These are phyloP conservation scores for Drosophila miranda DNA, from an alignment of 1,140 invertebrate genomes.

Conservation along the genomic window DNA sequence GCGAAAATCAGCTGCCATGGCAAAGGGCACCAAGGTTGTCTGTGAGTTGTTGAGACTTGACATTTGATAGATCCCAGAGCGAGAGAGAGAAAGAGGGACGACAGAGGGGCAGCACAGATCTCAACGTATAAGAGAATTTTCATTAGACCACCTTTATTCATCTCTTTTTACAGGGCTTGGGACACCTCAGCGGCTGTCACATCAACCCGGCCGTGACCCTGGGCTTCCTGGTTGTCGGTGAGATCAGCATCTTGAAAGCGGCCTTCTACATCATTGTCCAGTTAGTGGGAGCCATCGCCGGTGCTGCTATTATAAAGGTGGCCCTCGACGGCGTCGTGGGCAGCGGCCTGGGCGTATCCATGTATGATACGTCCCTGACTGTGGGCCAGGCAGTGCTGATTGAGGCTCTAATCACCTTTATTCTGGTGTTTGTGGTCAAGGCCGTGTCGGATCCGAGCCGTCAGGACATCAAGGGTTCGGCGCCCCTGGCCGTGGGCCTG, in stretches of 20 bases:
- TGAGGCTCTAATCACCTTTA: constrained; percentile 93
- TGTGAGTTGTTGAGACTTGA: constrained; percentile 29
- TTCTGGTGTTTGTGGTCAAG: constrained; percentile 93
- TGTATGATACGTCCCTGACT: constrained; percentile 82
- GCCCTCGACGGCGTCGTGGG: constrained; percentile 79
- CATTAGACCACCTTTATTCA: not conserved
- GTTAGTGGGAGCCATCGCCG: constrained; percentile 90
- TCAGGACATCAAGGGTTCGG: constrained; percentile 91
- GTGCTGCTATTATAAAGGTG: constrained; percentile 87
- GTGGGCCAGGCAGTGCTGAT: constrained; percentile 89
- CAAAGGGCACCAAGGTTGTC: constrained; percentile 50
- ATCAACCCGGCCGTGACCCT: constrained; percentile 94
- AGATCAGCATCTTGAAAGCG: constrained; percentile 89
- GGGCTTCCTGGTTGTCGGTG: constrained; percentile 90
- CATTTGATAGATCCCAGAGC: constrained; percentile 32
- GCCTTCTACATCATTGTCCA: constrained; percentile 91
- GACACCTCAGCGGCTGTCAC: constrained; percentile 94
- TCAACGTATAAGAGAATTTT: not conserved
- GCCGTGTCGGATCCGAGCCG: constrained; percentile 92
- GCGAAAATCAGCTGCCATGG: constrained; percentile 22
- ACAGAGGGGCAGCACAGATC: too few relatives aligned
- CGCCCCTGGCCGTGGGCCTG: constrained; percentile 94
- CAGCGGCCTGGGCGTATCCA: constrained; percentile 84
- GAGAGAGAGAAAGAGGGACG: not conserved
- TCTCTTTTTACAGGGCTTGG: constrained; percentile 86